phyloP scores from a whole-genome alignment of 2,797 vertebrate genomes.

The Danio choprae region DNA sequence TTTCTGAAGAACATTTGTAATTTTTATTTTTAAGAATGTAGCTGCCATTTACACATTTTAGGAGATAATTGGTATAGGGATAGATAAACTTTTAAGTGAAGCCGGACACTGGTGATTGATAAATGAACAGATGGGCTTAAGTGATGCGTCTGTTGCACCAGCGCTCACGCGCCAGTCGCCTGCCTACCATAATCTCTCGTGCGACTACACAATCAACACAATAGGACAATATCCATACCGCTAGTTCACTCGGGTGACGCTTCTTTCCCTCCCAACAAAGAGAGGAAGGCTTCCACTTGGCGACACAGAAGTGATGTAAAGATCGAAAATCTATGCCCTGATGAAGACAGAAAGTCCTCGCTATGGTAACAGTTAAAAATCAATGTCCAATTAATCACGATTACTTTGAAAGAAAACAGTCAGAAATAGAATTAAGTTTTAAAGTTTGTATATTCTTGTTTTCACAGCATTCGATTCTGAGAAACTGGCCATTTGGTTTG shows the following conservation, averaged over 20 bases:
- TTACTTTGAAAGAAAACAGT: neutral
- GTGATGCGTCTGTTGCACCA: conserved; percentile 77
- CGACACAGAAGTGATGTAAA: conserved; percentile 5
- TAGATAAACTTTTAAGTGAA: conserved; percentile 63
- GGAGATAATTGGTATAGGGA: conserved; percentile 44
- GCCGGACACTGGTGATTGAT: conserved; percentile 60
- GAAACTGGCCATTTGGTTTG: neutral
- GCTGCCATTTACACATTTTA: conserved; percentile 50
- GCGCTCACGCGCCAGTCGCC: conserved; percentile 73
- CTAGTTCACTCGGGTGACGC: conserved; percentile 61
- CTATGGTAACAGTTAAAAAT: conserved; percentile 30
- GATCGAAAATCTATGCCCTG: conserved; percentile 11
- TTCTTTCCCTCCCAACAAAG: conserved; percentile 65
- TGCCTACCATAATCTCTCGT: conserved; percentile 70
- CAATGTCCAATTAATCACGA: conserved; percentile 26
- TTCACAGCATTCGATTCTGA: neutral
- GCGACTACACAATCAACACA: conserved; percentile 70
- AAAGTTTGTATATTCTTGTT: neutral
- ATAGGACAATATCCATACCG: conserved; percentile 63
- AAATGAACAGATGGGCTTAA: conserved; percentile 75
- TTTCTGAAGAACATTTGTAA: too few species aligned
- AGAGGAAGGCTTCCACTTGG: conserved; percentile 32
- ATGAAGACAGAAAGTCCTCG: conserved; percentile 33
- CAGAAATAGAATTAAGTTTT: neutral
- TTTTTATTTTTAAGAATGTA: neutral